Base-by-base conservation (phyloP, 1,140 invertebrate genomes). In the Saccostrea echinata region DNA sequence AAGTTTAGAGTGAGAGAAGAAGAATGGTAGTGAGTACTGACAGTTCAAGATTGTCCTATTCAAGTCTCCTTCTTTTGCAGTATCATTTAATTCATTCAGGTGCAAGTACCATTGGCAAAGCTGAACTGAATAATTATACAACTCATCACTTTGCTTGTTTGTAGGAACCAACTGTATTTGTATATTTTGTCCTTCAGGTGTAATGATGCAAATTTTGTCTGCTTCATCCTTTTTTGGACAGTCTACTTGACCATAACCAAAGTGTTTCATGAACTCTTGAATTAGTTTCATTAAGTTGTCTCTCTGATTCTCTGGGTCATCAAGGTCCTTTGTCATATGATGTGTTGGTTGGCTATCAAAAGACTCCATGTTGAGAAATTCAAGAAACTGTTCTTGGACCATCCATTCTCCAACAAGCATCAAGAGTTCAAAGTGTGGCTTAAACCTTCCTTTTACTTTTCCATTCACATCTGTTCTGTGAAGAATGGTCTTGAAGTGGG, bases 381-480 rank as follows among this genome's bases (percentile, higher is more conserved):
- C 61, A n/a, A 81, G 30, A 27, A 83, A 53, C 53, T 86, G 86
- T 33, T 88, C 82, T 43, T 53, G 24, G 13, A 88, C 71, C 4
- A 84, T 27, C 4, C 30, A 30, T 51, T 84, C 64, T 27, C 24
- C 82, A 51, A 76, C 61, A 51, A 80, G 16, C 30, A 61, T 84
- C 3, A 88, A 33, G 21, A 88, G 52, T 24, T 84, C 71, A 8
- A 11, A n/a, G 33, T 88, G 86, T 11, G 81, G 18, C n/a, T 76
- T 68, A 86, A 86, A 86, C 21, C 35, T 84, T 64, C 43, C 43
- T 18, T 86, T 86, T 13, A 86, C 85, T 82, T 81, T 86, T 82
- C 76, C 68, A 82, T 52, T 86, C 9, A 86, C 76, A 82, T 86
- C 76, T 24, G 85, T 33, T 18, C 76, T 52, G 18, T 80, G 43